phyloP scores from a whole-genome alignment of 2,113 vertebrate genomes.

The Gasterosteus nipponicus region DNA sequence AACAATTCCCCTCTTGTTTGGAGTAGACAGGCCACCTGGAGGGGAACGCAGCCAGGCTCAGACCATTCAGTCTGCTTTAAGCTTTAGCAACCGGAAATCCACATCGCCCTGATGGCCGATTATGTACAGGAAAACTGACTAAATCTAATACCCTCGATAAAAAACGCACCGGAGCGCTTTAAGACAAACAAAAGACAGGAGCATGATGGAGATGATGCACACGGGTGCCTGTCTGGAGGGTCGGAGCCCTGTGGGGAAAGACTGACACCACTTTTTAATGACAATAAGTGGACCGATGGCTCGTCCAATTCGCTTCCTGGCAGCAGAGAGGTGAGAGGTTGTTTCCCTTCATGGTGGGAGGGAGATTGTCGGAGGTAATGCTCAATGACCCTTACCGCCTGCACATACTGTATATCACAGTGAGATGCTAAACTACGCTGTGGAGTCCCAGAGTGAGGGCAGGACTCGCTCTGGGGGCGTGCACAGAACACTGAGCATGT shows the following conservation, averaged over 20 bases:
- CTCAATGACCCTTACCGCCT: neutral
- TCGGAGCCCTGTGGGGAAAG: conserved; percentile 16
- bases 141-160: conserved; percentile 41
- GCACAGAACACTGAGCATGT: conserved; percentile 40
- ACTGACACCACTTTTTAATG: conserved; percentile 34
- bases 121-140: conserved; percentile 18
- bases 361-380: conserved; percentile 33
- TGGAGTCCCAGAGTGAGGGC: conserved; percentile 17
- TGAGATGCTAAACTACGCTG: conserved; percentile 33
- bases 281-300: conserved; percentile 56
- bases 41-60: conserved; percentile 45
- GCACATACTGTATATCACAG: conserved; percentile 49
- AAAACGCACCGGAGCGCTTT: conserved; percentile 8
- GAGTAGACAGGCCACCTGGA: conserved; percentile 29
- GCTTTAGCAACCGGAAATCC: conserved; percentile 46
- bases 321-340: conserved; percentile 39
- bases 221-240: neutral
- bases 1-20: conserved; percentile 50
- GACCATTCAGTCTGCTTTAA: conserved; percentile 57
- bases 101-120: conserved; percentile 36
- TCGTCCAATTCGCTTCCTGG: conserved; percentile 35
- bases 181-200: neutral
- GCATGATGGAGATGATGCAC: conserved; percentile 20
- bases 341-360: conserved; percentile 36
- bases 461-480: conserved; percentile 43